These are phyloP conservation scores for Tetrao urogallus DNA, from an alignment of 2,113 vertebrate genomes.

Conservation along the genomic window DNA sequence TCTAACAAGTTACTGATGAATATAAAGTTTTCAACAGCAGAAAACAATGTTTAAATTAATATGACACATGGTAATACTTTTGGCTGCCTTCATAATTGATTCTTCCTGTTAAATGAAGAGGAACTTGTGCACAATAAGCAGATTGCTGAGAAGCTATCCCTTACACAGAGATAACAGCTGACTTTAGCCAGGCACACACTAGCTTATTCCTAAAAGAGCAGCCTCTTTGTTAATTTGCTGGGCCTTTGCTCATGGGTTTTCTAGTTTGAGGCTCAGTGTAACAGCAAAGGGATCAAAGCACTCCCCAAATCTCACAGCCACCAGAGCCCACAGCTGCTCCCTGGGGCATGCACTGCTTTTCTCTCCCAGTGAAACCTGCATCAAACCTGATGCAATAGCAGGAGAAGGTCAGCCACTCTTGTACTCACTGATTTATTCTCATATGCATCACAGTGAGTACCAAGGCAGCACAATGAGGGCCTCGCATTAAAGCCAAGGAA, in stretches of 20 bases:
- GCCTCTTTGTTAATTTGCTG: neutral
- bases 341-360: neutral
- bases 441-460: neutral
- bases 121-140: constrained; percentile 5
- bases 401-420: neutral
- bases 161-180: neutral
- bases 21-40: constrained; percentile 52
- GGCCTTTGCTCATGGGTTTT: neutral
- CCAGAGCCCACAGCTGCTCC: neutral
- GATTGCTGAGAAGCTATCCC: neutral
- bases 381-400: neutral
- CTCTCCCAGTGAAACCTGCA: neutral
- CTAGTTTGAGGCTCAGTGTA: neutral
- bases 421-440: neutral
- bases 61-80: neutral
- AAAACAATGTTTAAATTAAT: constrained; percentile 55
- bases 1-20: constrained; percentile 27
- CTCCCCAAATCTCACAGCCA: neutral
- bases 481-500: neutral
- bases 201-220: neutral
- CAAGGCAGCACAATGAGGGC: neutral
- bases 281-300: neutral
- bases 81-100: constrained; percentile 53
- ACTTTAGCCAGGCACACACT: neutral
- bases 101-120: constrained; percentile 34